Conservation (phyloP, 1,140 invertebrate genomes). For the Telenomus remus region DNA sequence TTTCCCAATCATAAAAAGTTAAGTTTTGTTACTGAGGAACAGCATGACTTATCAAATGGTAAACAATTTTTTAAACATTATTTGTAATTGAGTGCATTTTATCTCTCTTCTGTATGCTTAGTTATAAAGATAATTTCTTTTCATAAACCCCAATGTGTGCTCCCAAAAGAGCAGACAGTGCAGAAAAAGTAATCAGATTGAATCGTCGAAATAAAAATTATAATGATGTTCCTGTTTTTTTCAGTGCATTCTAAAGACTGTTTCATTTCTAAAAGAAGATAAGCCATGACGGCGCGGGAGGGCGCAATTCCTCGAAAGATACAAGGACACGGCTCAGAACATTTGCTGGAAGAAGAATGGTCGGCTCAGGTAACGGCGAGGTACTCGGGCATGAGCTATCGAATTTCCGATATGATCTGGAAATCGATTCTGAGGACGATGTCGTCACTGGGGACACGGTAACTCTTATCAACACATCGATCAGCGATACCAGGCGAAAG, state of each 20-base stretch:
- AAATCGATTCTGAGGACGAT: constrained; percentile 68
- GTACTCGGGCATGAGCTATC: constrained; percentile 61
- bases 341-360: constrained; percentile 63
- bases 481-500: constrained; percentile 50
- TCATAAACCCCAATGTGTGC: not conserved
- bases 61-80: not conserved
- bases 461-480: constrained; percentile 60
- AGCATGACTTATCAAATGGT: not conserved
- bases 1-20: no score
- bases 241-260: constrained; percentile 62
- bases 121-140: constrained; percentile 1
- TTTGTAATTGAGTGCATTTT: not conserved
- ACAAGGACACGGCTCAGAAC: constrained; percentile 63
- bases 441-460: constrained; percentile 57
- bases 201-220: not conserved
- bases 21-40: no score
- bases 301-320: constrained; percentile 32
- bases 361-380: constrained; percentile 69
- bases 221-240: not conserved
- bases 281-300: constrained; percentile 64
- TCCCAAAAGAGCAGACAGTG: not conserved
- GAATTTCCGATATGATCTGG: constrained; percentile 66
- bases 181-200: not conserved
- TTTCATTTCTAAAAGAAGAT: constrained; percentile 56
- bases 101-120: not conserved